These are phyloP conservation scores for Nannobrachium achirus DNA, from an alignment of 2,113 vertebrate species.

Conservation along the genomic window DNA sequence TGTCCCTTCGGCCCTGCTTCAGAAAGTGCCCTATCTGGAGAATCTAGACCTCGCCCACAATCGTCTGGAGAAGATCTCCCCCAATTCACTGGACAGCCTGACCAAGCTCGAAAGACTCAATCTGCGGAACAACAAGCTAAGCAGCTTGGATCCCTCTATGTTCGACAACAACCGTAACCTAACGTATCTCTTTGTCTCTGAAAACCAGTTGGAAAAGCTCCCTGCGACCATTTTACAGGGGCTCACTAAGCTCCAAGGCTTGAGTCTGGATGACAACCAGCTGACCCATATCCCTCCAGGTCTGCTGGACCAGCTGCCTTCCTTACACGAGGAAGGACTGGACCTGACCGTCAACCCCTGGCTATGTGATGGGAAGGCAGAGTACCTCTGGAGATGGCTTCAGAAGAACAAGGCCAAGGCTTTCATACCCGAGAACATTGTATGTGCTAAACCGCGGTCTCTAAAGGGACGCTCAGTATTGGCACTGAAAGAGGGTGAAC, in stretches of 20 bases:
- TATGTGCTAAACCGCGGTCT: conserved; percentile 65
- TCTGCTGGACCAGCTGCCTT: conserved; percentile 43
- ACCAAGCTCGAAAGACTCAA: conserved; percentile 73
- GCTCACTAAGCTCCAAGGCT: conserved; percentile 61
- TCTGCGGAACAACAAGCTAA: conserved; percentile 80
- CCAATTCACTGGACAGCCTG: conserved; percentile 49
- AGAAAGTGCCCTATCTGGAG: conserved; percentile 61
- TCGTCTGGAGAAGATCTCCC: conserved; percentile 69
- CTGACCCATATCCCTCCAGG: conserved; percentile 72
- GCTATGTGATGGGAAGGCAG: conserved; percentile 74
- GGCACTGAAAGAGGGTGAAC: conserved; percentile 47
- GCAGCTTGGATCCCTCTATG: conserved; percentile 35
- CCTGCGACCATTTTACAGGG: conserved; percentile 61
- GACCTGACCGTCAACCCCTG: conserved; percentile 85
- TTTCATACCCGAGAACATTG: conserved; percentile 21
- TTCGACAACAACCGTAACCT: conserved; percentile 67
- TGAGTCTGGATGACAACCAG: conserved; percentile 82
- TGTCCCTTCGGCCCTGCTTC: conserved; percentile 65
- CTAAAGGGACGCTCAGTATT: conserved; percentile 50
- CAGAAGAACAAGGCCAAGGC: conserved; percentile 48
- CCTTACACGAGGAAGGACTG: conserved; percentile 74
- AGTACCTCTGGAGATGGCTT: conserved; percentile 76
- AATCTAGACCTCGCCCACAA: conserved; percentile 83
- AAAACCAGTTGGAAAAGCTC: conserved; percentile 75
- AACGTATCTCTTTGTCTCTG: conserved; percentile 77